Evolutionary conservation across 2,888 invertebrate species (phyloP), one percentile per base, ranked within the genome.

Genomic region (Oligia strigilis): DNA sequence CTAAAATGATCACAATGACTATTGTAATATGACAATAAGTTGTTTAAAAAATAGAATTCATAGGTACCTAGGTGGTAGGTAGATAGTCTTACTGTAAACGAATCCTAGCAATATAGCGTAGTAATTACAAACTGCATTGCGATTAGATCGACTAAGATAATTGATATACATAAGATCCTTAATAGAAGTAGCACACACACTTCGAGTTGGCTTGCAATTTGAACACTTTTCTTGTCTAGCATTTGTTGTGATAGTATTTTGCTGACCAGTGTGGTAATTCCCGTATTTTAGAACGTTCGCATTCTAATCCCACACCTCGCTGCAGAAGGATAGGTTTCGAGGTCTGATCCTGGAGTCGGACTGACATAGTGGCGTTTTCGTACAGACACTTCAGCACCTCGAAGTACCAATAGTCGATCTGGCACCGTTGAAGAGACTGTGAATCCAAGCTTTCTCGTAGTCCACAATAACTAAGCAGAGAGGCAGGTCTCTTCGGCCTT

Each of bases 121-220:
- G 13, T 75, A 29, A 43, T 77, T n/a, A 52, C 19, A 17, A 66
- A 65, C 46, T 66, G 46, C 23, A 60, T 43, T 69, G 29, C 49
- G 36, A 73, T 82, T 36, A 52, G 11, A 70, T 65, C 17, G 52
- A 58, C 14, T 69, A 14, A 52, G 71, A 52, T 60, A 78, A 67
- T 72, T 71, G 64, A n/a, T n/a, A n/a, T 46, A n/a, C 14, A 55
- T 46, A 66, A 65, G 29, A 29, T 78, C 1, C 29, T 29, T 29
- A 83, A 70, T 83, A 55, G 60, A 71, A 71, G 5, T 23, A 52
- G 77, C 66, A 13, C 14, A 60, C 46, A 49, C 14, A 29, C 29
- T 65, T 23, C 49, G n/a, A 23, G 40, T 43, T 23, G 19, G 23
- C 14, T 64, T n/a, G 70, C n/a, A 52, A 60, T 81, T 29, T 23